Evolutionary conservation across 2,888 invertebrate genomes (phyloP), one percentile per base, ranked within the genome.

Genomic region (Megalurothrips usitatus): DNA sequence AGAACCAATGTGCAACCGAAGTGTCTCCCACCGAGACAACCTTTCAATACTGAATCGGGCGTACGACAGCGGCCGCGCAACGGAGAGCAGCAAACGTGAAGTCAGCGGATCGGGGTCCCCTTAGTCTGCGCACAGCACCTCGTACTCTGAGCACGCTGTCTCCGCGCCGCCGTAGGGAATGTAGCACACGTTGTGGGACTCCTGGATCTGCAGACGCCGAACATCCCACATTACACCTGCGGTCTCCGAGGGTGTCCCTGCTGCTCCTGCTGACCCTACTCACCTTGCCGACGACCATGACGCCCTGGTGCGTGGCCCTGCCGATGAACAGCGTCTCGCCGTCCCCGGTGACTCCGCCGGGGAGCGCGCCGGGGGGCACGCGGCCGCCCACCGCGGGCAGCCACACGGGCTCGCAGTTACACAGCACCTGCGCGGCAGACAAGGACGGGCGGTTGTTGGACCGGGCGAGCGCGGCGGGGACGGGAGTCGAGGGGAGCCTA

Each of bases 101-200:
- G 6, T 43, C 34, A 43, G 2, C 34, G 34, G 34, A 6, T 43
- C 34, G 34, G 34, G 2, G 34, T 52, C 58, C 6, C 12, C 58
- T 23, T 26, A 83, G 26, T 83, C 82, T 26, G 78, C 75, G 26
- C 49, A 49, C 79, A 95, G 91, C 84, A 96, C 88, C 89, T 96
- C 96, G 86, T 93, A 96, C 80, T 94, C 93, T n/a, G 91, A 90
- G 89, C 92, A 94, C 80, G 92, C 91, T 81, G 95, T 87, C 86
- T 96, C 96, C 85, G 92, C 90, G 78, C 96, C 95, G 0, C 89
- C 94, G 86, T 92, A 96, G 19, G 96, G 91, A 87, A 96, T 94
- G 90, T 96, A 96, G 86, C 93, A 92, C 81, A 92, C 92, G 47
- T 91, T 93, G 85, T 95, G 95, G 12, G 94, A 94, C 63, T 93